A percentile compares a stretch with the other conserved stretches of the same genome.
Evolutionary conservation across 2,888 invertebrate species (phyloP).

Genomic region (Cerastis leucographa): DNA sequence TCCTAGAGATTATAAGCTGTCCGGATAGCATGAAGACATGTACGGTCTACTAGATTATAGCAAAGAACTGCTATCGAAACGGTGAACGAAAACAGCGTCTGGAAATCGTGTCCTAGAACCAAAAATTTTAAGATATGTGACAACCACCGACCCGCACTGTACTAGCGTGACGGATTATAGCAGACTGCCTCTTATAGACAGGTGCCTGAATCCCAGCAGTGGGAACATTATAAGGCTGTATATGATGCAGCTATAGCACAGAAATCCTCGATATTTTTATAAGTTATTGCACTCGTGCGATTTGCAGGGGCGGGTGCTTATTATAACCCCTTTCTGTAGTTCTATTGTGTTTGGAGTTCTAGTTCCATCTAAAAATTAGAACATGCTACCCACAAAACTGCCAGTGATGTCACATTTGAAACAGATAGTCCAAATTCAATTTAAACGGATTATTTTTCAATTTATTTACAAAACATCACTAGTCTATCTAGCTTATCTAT

Average conservation of each 20-base stretch:
- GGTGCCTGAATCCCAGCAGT: not conserved
- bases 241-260: not conserved
- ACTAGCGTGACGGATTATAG: not conserved
- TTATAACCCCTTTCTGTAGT: not conserved
- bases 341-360: not conserved
- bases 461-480: slow-evolving; percentile 12
- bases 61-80: not conserved
- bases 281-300: not conserved
- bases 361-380: not conserved
- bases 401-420: too few species aligned
- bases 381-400: not conserved
- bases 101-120: not conserved
- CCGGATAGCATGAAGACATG: not conserved
- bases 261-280: not conserved
- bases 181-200: not conserved
- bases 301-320: not conserved
- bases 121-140: not conserved
- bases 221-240: not conserved
- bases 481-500: not conserved
- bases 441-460: slow-evolving; percentile 17
- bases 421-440: not conserved
- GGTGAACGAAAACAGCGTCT: not conserved
- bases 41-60: not conserved
- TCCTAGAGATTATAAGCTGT: not conserved
- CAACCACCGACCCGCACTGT: not conserved